Conservation (phyloP, 2,797 vertebrate species). For the Antrozous pallidus region DNA sequence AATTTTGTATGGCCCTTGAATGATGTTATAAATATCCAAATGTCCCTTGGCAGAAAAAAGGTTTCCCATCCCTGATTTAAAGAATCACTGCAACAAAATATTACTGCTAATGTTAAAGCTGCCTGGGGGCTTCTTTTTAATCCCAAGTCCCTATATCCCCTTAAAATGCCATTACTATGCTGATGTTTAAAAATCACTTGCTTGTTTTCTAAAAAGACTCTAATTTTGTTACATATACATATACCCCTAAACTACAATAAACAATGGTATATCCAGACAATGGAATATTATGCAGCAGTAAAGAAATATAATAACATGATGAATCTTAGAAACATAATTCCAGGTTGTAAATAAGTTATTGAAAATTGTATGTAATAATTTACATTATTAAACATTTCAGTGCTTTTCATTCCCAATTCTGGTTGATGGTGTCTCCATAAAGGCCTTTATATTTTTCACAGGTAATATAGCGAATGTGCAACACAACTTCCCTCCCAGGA, state of each 20-base stretch:
- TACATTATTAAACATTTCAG: not conserved
- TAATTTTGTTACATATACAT: not conserved
- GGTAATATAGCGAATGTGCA: not conserved
- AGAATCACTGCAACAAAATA: not conserved
- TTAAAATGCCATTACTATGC: not conserved
- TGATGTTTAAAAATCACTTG: not conserved
- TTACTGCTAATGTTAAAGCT: conserved; percentile 33
- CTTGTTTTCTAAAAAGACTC: not conserved
- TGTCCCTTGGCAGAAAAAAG: no score
- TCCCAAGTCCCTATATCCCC: not conserved
- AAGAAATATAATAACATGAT: not conserved
- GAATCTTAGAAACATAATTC: not conserved
- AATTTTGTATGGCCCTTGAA: no score
- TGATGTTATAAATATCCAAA: no score
- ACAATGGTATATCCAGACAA: not conserved
- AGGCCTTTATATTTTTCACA: not conserved
- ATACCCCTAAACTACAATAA: not conserved
- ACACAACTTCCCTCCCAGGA: not conserved
- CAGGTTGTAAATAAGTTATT: not conserved
- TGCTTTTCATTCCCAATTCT: conserved; percentile 7
- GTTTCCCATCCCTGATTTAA: not conserved
- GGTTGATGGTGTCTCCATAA: not conserved
- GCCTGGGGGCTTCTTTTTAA: not conserved
- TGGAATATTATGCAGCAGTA: not conserved
- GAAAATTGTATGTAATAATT: not conserved